These are phyloP conservation scores for Oligia fasciuncula DNA, from an alignment of 2,888 invertebrate genomes.

Conservation along the genomic window DNA sequence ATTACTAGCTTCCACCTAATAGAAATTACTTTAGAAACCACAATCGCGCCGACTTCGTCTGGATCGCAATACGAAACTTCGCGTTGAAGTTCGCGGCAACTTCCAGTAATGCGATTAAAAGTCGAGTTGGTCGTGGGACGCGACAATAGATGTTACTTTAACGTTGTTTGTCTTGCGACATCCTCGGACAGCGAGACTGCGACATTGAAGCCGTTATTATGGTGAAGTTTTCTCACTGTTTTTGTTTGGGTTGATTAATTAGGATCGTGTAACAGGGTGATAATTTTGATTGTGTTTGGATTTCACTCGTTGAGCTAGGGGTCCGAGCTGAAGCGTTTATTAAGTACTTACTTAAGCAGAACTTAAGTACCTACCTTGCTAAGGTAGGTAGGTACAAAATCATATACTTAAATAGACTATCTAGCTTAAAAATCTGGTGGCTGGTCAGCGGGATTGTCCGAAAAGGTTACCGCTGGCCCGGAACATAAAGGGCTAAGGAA, in stretches of 20 bases:
- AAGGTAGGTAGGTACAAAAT: neutral
- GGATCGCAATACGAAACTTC: slow-evolving; percentile 67
- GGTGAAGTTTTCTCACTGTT: slow-evolving; percentile 58
- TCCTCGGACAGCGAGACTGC: slow-evolving; percentile 48
- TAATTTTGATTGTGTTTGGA: slow-evolving; percentile 37
- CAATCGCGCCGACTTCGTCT: slow-evolving; percentile 55
- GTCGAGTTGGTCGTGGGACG: slow-evolving; percentile 72
- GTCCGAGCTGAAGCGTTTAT: slow-evolving; percentile 4
- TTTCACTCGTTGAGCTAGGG: neutral
- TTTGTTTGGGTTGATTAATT: slow-evolving; percentile 62
- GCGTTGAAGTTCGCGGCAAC: slow-evolving; percentile 70
- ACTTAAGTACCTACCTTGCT: neutral
- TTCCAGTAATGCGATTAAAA: slow-evolving; percentile 81
- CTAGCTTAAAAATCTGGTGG: neutral
- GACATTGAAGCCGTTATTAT: slow-evolving; percentile 63
- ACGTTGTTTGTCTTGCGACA: slow-evolving; percentile 76
- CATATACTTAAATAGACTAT: neutral
- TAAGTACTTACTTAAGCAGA: neutral
- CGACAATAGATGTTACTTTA: slow-evolving; percentile 81
- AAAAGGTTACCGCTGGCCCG: too few relatives aligned
- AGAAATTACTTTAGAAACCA: slow-evolving; percentile 64
- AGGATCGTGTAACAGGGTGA: slow-evolving; percentile 36
- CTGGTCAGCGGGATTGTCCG: too few relatives aligned
- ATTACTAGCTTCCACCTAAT: slow-evolving; percentile 62
- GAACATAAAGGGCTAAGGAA: too few relatives aligned